Base-by-base conservation (phyloP, 2,797 vertebrate genomes). In the Dermochelys coriacea region DNA sequence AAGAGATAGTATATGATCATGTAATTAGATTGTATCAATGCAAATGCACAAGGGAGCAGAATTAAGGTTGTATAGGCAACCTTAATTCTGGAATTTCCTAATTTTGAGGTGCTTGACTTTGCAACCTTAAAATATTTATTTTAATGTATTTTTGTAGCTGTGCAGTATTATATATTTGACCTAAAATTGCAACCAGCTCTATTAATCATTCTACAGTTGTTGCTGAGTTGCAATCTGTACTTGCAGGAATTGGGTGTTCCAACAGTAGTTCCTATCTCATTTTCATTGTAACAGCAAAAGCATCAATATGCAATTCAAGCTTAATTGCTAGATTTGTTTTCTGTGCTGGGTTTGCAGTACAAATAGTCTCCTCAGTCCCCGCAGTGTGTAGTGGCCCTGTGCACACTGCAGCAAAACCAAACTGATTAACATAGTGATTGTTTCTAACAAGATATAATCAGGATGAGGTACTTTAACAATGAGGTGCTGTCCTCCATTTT, bases 241-340 rank as follows among this genome's bases (percentile, higher is more conserved):
- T 18, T 3, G 90, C 80, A 81, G 37, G 47, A 51, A 8, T 55
- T 3, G 21, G 61, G 75, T 86, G 51, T n/a, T 47, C 75, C 82
- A 11, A 6, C n/a, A 12, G 80, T 57, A 74, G 10, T 86, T 93
- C 34, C 68, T 80, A 86, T 93, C 5, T 71, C 41, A 4, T 80
- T 91, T 96, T 97, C 92, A 92, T 89, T 89, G 94, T 93, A 82
- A 79, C 94, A 97, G 96, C 54, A 93, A 89, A 92, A 77, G 1
- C 94, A 95, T 88, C 88, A 89, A 4, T 92, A 80, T 91, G 78
- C 45, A 34, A 91, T 93, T 59, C 86, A 80, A 91, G 64, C 50
- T 86, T 96, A 96, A 97, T 94, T 95, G 92, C 79, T 79, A 91
- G 59, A 86, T 92, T 95, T 94, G 93, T 84, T 75, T 95, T 94